A percentile compares a stretch with the other conserved stretches of the same genome.
Evolutionary conservation across 2,797 vertebrate genomes (phyloP).

Genomic region (Simalia tracyae): DNA sequence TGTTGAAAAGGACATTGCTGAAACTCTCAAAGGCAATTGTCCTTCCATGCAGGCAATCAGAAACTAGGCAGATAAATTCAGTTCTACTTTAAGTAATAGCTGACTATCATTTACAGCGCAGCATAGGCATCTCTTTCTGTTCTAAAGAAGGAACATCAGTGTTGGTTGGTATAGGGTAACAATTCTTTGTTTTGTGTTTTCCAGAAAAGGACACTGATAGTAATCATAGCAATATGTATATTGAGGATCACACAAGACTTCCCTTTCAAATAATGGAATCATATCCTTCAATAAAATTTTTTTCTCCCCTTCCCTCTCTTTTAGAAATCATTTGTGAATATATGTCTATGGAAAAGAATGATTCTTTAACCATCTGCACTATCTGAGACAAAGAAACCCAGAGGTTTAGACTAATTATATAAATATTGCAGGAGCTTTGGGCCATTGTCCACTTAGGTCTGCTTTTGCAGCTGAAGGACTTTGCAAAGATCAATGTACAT

Average conservation of each 20-base stretch:
- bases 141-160: neutral
- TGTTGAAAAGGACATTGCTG: neutral
- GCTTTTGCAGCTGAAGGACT: neutral
- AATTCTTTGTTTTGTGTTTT: neutral
- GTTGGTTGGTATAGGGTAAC: neutral
- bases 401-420: neutral
- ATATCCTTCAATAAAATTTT: neutral
- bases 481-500: neutral
- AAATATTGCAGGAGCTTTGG: neutral
- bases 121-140: neutral
- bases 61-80: neutral
- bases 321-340: neutral
- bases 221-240: neutral
- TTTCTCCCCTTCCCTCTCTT: neutral
- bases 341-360: neutral
- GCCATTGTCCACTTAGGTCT: neutral
- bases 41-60: neutral
- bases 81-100: neutral
- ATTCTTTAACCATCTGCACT: neutral
- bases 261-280: neutral
- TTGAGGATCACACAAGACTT: neutral
- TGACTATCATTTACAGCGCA: neutral
- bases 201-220: neutral
- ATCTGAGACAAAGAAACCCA: neutral
- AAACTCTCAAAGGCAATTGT: too few relatives aligned